Conservation (phyloP, 2,797 vertebrate genomes). For the Nasua narica region DNA sequence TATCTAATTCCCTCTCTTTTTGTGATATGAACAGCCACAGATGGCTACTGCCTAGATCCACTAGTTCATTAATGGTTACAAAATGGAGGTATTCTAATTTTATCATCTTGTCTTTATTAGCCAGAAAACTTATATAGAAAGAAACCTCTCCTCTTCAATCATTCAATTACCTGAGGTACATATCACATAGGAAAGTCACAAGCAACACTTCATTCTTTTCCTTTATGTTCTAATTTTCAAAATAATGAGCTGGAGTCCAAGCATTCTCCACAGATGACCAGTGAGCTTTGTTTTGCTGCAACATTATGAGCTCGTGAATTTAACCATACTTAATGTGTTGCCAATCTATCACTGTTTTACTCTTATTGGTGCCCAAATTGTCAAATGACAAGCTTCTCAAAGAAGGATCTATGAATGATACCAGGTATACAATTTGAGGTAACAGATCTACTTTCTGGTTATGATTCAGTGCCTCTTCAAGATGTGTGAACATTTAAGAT, state of each 20-base stretch:
- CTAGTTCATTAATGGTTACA: background rate
- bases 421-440: background rate
- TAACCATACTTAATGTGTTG: constrained; percentile 17
- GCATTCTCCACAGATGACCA: constrained; percentile 23
- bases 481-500: background rate
- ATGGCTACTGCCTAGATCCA: background rate
- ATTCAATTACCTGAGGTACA: constrained; percentile 14
- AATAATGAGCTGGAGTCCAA: background rate
- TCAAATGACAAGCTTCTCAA: constrained; percentile 32
- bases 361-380: background rate
- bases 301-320: constrained; percentile 16
- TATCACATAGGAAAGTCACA: background rate
- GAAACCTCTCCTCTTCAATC: background rate
- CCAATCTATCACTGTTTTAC: background rate
- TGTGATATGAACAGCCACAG: background rate
- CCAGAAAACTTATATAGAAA: constrained; percentile 15
- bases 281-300: background rate
- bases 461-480: constrained; percentile 4
- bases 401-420: background rate
- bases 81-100: constrained; percentile 9
- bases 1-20: background rate
- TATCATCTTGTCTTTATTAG: constrained; percentile 1
- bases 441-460: constrained; percentile 45
- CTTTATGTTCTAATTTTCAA: constrained; percentile 46
- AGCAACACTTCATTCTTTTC: background rate